Base-by-base conservation (phyloP, 1,140 invertebrate species). In the Lucilia cuprina region DNA sequence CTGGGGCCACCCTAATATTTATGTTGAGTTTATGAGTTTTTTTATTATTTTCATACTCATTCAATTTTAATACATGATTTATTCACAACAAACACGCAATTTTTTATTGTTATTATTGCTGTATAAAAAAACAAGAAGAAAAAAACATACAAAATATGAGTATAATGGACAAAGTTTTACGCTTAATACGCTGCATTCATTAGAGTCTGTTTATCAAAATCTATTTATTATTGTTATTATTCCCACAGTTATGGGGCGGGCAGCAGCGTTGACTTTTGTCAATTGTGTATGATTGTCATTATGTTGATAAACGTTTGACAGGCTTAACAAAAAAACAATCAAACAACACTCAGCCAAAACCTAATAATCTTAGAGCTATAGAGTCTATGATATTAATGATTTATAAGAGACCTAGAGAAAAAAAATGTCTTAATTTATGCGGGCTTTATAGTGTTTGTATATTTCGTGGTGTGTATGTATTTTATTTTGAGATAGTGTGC, bases 381-480 rank as follows among this genome's bases (percentile, higher is more conserved):
- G 8, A 12, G 50, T 17, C 50, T 55, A 55, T 55, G 17, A 17
- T 55, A 55, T 55, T 17, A 55, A 17, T n/a, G 13, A 55, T 55
- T 55, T 55, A n/a, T 5, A 41, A 41, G 41, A 41, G 41, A 41
- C 41, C 5, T 7, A 41, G 14, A 60, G n/a, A 17, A 17, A 17
- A 60, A 70, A 70, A 70, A 70, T 70, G 65, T 70, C 65, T 70
- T 70, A 70, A 70, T 70, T 70, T 70, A 70, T 70, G 65, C 65
- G 65, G 65, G 65, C 65, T 70, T 70, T 21, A 21, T 19, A 10
- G 65, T 70, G 65, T n/a, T 7, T 60, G n/a, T 60, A n/a, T 60
- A 17, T 41, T 41, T 41, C 5, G 55, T 17, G 55, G 14, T 14
- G 55, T 60, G 55, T 60, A n/a, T 60, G 55, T 60, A 0, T 60